These are phyloP conservation scores for Aphidius gifuensis DNA, from an alignment of 1,140 invertebrate genomes.

Conservation along the genomic window DNA sequence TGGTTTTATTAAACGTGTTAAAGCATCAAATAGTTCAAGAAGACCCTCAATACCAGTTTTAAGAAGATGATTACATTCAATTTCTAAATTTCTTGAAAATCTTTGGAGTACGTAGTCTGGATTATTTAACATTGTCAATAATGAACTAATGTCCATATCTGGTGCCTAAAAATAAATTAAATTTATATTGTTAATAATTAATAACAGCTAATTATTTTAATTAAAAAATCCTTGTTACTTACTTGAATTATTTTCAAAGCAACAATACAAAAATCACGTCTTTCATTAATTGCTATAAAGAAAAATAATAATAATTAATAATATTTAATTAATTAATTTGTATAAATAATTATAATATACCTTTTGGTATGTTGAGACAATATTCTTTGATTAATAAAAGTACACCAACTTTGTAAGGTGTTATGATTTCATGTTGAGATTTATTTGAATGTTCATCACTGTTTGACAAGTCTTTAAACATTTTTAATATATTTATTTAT, in stretches of 20 bases:
- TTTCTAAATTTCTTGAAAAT: constrained; percentile 56
- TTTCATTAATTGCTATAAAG: constrained; percentile 42
- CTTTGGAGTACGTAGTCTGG: constrained; percentile 57
- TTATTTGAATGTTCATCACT: constrained; percentile 41
- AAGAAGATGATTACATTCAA: constrained; percentile 56
- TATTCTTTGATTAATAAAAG: constrained; percentile 58
- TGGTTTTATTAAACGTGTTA: constrained; percentile 54
- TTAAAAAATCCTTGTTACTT: constrained; percentile 2
- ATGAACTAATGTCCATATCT: constrained; percentile 62
- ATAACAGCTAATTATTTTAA: constrained; percentile 1
- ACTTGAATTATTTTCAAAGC: constrained; percentile 65
- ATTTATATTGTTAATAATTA: constrained; percentile 6
- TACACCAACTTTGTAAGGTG: constrained; percentile 59
- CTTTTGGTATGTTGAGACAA: constrained; percentile 52
- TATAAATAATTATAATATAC: constrained; percentile 35
- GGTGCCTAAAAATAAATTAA: constrained; percentile 41
- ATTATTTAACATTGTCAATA: constrained; percentile 58
- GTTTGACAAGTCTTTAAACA: constrained; percentile 48
- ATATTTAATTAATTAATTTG: constrained; percentile 10
- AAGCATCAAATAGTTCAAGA: constrained; percentile 62
- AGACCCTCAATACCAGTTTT: constrained; percentile 59
- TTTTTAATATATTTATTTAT: constrained; percentile 23
- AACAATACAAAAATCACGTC: constrained; percentile 62
- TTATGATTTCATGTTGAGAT: constrained; percentile 53
- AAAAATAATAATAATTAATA: constrained; percentile 25